Percentiles rank a stretch among this genome's conserved stretches.
These are phyloP conservation scores for Ceuthmochares aereus DNA, from an alignment of 2,113 vertebrate genomes.

Conservation along the genomic window DNA sequence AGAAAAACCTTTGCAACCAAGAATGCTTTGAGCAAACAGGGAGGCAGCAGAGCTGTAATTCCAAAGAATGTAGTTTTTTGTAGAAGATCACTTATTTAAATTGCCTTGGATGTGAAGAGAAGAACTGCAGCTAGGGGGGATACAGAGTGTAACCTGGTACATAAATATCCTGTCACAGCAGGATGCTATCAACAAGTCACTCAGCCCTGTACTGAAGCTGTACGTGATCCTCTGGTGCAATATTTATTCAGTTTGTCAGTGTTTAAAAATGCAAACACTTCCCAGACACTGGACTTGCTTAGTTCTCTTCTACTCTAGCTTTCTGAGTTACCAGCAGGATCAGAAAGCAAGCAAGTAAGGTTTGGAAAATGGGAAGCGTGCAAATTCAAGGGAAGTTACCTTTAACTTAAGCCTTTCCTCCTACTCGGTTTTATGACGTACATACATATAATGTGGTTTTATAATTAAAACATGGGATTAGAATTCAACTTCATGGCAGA, in stretches of 20 bases:
- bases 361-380: neutral
- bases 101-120: neutral
- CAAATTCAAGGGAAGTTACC: neutral
- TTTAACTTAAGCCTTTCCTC: neutral
- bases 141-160: neutral
- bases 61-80: neutral
- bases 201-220: neutral
- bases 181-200: neutral
- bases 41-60: neutral
- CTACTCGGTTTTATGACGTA: neutral
- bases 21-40: neutral
- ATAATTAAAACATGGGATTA: neutral
- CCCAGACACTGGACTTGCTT: fast-evolving
- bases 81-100: neutral
- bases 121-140: neutral
- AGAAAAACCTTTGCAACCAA: neutral
- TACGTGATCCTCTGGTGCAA: neutral
- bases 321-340: neutral
- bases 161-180: neutral
- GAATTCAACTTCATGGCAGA: neutral
- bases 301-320: neutral
- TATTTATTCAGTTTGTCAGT: neutral
- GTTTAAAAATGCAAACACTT: neutral
- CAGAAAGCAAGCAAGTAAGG: neutral
- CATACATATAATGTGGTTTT: neutral